These are phyloP conservation scores for Trachelus iudaicus DNA, from an alignment of 2,888 invertebrate species.

Conservation along the genomic window DNA sequence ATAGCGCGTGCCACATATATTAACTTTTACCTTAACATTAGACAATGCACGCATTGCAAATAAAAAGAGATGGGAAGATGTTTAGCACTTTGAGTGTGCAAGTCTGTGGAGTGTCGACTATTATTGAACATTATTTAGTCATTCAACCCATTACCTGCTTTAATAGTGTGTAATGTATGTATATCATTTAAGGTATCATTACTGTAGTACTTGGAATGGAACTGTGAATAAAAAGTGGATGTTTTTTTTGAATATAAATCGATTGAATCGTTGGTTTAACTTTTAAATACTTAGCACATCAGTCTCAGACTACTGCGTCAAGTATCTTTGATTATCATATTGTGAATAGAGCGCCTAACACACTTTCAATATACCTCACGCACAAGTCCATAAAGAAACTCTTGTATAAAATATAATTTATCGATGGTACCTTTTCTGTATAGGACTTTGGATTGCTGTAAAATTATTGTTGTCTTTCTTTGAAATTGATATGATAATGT, in stretches of 20 bases:
- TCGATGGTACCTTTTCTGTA: neutral
- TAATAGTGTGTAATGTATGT: neutral
- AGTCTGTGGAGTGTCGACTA: neutral
- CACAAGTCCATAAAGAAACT: neutral
- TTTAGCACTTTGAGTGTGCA: neutral
- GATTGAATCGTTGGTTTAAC: neutral
- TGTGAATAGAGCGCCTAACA: neutral
- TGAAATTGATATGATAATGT: neutral
- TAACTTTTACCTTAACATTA: neutral
- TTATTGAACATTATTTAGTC: neutral
- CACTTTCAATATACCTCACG: neutral
- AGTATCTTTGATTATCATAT: neutral
- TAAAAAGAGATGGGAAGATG: neutral
- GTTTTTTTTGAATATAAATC: neutral
- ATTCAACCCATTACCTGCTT: neutral
- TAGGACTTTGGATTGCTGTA: neutral
- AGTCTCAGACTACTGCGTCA: neutral
- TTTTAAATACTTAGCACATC: neutral
- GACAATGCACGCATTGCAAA: neutral
- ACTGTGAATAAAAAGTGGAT: neutral
- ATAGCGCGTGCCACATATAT: neutral
- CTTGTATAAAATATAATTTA: neutral
- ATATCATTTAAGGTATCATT: neutral
- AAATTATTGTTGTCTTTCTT: neutral
- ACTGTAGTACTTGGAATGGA: neutral